Percentiles rank a stretch among this genome's conserved stretches.
phyloP scores from a whole-genome alignment of 2,113 vertebrate species.

The Phrynocephalus versicolor region DNA sequence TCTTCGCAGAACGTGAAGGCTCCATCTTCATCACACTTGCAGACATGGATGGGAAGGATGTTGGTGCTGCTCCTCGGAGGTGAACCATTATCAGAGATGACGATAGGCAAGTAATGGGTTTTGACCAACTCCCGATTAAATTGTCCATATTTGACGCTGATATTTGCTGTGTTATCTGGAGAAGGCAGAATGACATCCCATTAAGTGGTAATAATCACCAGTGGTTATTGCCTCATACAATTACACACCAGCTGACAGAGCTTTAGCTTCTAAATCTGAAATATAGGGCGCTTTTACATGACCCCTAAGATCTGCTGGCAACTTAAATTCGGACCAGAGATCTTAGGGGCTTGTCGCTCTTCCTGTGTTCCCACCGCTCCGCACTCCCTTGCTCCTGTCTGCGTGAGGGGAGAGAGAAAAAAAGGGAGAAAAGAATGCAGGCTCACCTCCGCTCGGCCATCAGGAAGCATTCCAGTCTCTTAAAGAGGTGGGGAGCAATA shows the following conservation, averaged over 20 bases:
- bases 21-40: constrained; percentile 81
- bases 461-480: too few species aligned
- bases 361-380: too few species aligned
- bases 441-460: too few species aligned
- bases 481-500: too few species aligned
- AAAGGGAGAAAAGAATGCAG: too few species aligned
- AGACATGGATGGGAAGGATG: constrained; percentile 80
- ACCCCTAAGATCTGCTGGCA: too few species aligned
- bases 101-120: constrained; percentile 81
- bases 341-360: too few species aligned
- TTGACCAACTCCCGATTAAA: constrained; percentile 84
- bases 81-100: constrained; percentile 84
- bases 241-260: not conserved
- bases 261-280: not conserved
- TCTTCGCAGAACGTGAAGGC: constrained; percentile 79
- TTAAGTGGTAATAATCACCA: constrained; percentile 29
- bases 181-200: constrained; percentile 42
- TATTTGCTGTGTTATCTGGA: constrained; percentile 87
- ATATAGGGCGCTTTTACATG: too few species aligned
- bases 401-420: too few species aligned
- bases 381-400: too few species aligned
- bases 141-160: constrained; percentile 83
- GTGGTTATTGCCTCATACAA: not conserved
- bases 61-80: constrained; percentile 79
- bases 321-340: too few species aligned